A percentile compares a stretch with the other conserved stretches of the same genome.
Conservation (phyloP, 2,888 invertebrate genomes). For the Drosophila anceps region DNA sequence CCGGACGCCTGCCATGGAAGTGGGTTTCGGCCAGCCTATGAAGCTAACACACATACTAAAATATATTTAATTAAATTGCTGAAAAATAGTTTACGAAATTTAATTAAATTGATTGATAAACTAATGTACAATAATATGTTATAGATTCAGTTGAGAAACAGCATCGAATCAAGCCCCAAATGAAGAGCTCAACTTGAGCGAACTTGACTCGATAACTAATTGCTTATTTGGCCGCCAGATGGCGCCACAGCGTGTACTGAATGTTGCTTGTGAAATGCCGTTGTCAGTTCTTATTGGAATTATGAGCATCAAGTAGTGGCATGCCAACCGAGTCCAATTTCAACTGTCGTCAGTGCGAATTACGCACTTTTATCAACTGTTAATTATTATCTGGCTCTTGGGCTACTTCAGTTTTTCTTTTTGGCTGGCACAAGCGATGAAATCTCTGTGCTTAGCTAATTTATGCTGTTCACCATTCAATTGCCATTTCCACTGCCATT, state of each 20-base stretch:
- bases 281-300: background rate
- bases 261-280: background rate
- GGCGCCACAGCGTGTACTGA: background rate
- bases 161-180: background rate
- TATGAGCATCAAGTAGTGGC: background rate
- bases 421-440: background rate
- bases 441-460: slow-evolving; percentile 39
- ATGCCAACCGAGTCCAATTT: background rate
- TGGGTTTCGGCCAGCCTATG: background rate
- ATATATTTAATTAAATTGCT: slow-evolving; percentile 11
- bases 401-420: slow-evolving; percentile 6
- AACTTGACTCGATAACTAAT: background rate
- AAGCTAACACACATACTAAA: too few relatives aligned
- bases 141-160: background rate
- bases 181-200: background rate
- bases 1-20: slow-evolving; percentile 5
- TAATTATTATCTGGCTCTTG: slow-evolving; percentile 30
- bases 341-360: slow-evolving; percentile 1
- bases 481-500: slow-evolving; percentile 25
- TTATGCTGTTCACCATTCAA: slow-evolving; percentile 43
- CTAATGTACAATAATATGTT: background rate
- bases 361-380: slow-evolving; percentile 20
- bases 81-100: background rate
- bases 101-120: background rate
- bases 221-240: background rate